phyloP scores from a whole-genome alignment of 2,113 vertebrate genomes.

The Podocnemis expansa region DNA sequence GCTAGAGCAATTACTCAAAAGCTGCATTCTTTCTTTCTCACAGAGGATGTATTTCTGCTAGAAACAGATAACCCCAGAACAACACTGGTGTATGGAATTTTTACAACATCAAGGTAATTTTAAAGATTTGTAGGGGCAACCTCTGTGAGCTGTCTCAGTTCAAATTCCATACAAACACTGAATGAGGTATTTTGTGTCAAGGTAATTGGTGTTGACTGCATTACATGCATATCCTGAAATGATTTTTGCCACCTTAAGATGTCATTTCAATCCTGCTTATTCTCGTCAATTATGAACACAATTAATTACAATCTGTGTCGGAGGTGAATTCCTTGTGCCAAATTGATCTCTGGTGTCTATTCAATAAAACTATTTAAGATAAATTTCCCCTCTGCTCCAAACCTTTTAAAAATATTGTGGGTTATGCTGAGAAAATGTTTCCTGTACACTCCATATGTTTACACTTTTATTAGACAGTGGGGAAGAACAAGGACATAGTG shows the following conservation, averaged over 20 bases:
- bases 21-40: background rate
- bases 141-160: background rate
- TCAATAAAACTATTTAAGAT: background rate
- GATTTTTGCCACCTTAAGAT: background rate
- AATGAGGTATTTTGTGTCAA: background rate
- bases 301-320: background rate
- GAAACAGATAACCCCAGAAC: conserved; percentile 93
- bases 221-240: background rate
- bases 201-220: background rate
- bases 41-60: conserved; percentile 95
- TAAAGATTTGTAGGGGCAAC: background rate
- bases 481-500: background rate
- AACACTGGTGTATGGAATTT: conserved; percentile 93
- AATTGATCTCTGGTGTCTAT: background rate
- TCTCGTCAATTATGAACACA: background rate
- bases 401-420: background rate
- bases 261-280: background rate
- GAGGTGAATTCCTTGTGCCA: background rate
- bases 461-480: background rate
- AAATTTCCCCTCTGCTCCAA: background rate
- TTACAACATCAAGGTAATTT: conserved; percentile 96
- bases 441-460: background rate
- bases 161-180: background rate
- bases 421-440: conserved; percentile 2
- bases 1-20: background rate